A percentile compares a stretch with the other conserved stretches of the same genome.
Evolutionary conservation across 2,888 invertebrate genomes (phyloP).

Genomic region (Tetragonula carbonaria): DNA sequence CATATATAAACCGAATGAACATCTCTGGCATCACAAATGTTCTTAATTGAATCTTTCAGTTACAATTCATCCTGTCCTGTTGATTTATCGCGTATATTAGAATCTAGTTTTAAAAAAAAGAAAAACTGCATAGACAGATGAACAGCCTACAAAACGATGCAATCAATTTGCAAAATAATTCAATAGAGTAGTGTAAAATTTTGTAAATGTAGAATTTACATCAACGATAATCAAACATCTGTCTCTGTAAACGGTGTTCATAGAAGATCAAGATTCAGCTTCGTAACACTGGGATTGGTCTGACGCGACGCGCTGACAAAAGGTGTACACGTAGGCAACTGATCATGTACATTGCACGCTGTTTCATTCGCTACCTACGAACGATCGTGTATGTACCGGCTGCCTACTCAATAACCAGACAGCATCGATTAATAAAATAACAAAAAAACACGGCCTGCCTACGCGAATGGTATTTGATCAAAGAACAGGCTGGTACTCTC

Average conservation of each 20-base stretch:
- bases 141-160: background rate
- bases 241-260: background rate
- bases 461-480: conserved; percentile 46
- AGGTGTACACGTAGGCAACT: conserved; percentile 62
- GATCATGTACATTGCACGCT: conserved; percentile 50
- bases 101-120: accelerated
- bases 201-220: background rate
- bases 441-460: conserved; percentile 71
- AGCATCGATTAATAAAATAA: conserved; percentile 76
- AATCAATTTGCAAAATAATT: background rate
- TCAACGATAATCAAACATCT: background rate
- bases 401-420: conserved; percentile 72
- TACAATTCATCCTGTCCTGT: background rate
- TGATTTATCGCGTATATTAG: accelerated
- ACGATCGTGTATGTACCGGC: conserved; percentile 50
- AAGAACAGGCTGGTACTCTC: conserved; percentile 41
- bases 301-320: conserved; percentile 59
- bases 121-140: background rate
- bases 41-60: background rate
- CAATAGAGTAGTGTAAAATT: background rate
- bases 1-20: background rate
- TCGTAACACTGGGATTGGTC: conserved; percentile 16
- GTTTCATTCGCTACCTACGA: conserved; percentile 58
- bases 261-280: background rate
- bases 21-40: background rate